A percentile compares a stretch with the other conserved stretches of the same genome.
Evolutionary conservation across 2,113 vertebrate genomes (phyloP).

Genomic region (Aix galericulata): DNA sequence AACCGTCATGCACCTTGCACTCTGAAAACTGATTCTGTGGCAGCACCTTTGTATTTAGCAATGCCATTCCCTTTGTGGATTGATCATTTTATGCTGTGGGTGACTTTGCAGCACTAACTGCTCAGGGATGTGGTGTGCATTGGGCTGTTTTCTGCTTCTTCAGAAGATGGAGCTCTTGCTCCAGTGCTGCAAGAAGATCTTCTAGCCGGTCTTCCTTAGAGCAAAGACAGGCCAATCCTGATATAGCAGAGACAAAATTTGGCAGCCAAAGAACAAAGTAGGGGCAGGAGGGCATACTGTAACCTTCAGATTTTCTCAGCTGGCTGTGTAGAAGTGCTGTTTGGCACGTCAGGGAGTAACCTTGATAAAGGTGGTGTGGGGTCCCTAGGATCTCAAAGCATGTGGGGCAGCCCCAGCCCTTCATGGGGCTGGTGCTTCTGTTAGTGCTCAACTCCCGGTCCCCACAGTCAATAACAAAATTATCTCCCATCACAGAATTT

Average conservation of each 20-base stretch:
- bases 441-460: neutral
- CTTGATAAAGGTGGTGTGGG: neutral
- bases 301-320: neutral
- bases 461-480: neutral
- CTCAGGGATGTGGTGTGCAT: accelerated
- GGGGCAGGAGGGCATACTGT: neutral
- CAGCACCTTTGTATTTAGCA: neutral
- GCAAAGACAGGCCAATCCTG: neutral
- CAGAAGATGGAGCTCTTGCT: conserved; percentile 66
- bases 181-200: neutral
- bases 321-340: neutral
- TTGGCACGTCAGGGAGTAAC: neutral
- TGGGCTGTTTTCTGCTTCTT: neutral
- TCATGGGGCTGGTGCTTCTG: accelerated
- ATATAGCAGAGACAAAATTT: neutral
- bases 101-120: neutral
- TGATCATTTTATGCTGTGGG: neutral
- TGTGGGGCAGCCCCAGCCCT: neutral
- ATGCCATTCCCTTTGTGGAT: neutral
- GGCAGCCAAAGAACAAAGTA: neutral
- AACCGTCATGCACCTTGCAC: neutral
- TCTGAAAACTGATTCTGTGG: neutral
- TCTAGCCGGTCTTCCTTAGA: neutral
- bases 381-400: neutral
- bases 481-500: neutral